Evolutionary conservation across 2,888 invertebrate species (phyloP), one percentile per base, ranked within the genome.

Genomic region (Daptonema setosum): DNA sequence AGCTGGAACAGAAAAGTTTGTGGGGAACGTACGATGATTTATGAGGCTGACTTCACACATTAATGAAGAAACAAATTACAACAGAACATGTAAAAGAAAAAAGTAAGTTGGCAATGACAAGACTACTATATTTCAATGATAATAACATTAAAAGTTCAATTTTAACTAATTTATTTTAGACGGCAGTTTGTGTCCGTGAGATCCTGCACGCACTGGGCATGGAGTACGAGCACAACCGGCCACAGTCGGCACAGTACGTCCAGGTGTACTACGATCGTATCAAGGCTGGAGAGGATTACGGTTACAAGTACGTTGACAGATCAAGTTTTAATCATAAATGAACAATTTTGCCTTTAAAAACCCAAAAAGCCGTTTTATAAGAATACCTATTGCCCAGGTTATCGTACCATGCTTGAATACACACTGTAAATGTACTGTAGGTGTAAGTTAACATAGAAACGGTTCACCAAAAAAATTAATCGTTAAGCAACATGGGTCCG

Each of bases 151-250:
- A n/a, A 11, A 47, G 47, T 51, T 51, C 26, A 8, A 14, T 28
- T 28, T 5, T 3, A n/a, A 5, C 11, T 29, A n/a, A 22, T 17
- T n/a, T 2, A 14, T 25, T 35, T 30, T 25, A 53, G 53, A 1
- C 22, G 35, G 35, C 1, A 3, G 28, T 35, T n/a, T 24, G 28
- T 17, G 28, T 53, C 35, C 53, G 45, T 35, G 56, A 43, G 28
- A 17, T 52, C 20, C 14, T 56, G 47, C 43, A 54, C 48, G 56
- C 56, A 3, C 25, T 56, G 29, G 56, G 56, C 17, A 2, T 56
- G 20, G 53, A 45, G 29, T 28, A 47, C 53, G 56, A 56, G 35
- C 41, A 35, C 24, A 22, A 48, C 43, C 28, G 56, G 28, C 29
- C 56, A 25, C 48, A 53, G 28, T 47, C 47, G 3, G 20, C 53